These are phyloP conservation scores for Sciaenops ocellatus DNA, from an alignment of 2,797 vertebrate species.

Conservation along the genomic window DNA sequence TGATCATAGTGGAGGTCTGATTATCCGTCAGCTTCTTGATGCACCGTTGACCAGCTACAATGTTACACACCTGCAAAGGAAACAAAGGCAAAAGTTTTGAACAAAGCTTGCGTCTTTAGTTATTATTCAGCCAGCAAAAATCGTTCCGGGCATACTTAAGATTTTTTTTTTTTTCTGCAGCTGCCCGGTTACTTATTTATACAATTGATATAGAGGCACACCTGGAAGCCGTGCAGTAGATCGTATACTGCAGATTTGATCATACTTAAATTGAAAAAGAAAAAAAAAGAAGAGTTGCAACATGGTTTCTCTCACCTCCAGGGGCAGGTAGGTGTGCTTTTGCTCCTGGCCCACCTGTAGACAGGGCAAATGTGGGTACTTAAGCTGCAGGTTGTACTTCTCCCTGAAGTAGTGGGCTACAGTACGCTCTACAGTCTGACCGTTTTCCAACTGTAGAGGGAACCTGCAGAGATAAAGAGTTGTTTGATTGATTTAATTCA, in stretches of 20 bases:
- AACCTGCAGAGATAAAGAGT: conserved; percentile 86
- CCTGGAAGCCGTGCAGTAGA: not conserved
- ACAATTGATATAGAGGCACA: not conserved
- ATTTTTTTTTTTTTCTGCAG: no score
- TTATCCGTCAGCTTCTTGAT: conserved; percentile 99
- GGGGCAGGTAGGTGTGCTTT: conserved; percentile 99
- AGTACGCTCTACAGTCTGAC: conserved; percentile 98
- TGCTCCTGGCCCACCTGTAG: conserved; percentile 99
- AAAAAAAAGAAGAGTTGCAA: not conserved
- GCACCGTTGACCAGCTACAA: conserved; percentile 97
- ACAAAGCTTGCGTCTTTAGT: not conserved
- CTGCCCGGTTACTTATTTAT: not conserved
- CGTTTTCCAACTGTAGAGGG: conserved; percentile 97
- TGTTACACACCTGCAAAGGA: conserved; percentile 94
- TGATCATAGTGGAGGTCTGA: conserved; percentile 99
- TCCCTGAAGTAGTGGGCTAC: conserved; percentile 99
- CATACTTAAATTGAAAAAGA: not conserved
- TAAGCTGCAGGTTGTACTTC: conserved; percentile 98
- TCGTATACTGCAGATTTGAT: not conserved
- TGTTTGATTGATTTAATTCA: not conserved
- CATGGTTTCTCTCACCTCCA: conserved; percentile 90
- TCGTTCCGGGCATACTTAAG: not conserved
- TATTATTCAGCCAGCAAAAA: not conserved
- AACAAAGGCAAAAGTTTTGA: conserved; percentile 9
- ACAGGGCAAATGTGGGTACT: conserved; percentile 98